Conservation (phyloP, 2,797 vertebrate genomes). For the Karalla daura region DNA sequence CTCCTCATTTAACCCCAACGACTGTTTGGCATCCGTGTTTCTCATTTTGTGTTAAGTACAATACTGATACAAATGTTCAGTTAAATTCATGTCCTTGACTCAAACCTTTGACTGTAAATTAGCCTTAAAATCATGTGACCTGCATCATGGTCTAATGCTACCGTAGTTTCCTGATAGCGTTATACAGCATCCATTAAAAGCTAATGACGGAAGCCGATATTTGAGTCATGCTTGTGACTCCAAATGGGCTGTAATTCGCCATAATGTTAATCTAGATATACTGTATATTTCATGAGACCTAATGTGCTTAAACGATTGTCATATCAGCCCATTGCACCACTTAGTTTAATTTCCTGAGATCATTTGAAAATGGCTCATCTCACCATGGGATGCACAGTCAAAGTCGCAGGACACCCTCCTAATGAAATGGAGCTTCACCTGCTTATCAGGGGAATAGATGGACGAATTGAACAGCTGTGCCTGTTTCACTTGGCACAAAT, state of each 20-base stretch:
- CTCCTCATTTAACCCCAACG: no score
- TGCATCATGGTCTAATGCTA: background rate
- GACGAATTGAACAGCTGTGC: conserved; percentile 66
- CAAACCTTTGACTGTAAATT: conserved; percentile 4
- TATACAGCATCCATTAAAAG: conserved; percentile 43
- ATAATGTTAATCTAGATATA: conserved; percentile 47
- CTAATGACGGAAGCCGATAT: conserved; percentile 46
- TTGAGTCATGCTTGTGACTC: conserved; percentile 48
- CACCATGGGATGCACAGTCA: conserved; percentile 20
- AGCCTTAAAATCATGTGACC: background rate
- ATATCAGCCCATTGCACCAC: conserved; percentile 19
- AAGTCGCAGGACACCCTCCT: conserved; percentile 37
- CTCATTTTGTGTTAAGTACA: background rate
- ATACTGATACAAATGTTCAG: background rate
- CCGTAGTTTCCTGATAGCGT: conserved; percentile 29
- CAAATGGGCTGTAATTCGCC: conserved; percentile 45
- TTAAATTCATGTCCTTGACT: background rate
- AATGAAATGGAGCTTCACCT: conserved; percentile 62
- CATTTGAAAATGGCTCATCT: conserved; percentile 44
- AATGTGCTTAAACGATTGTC: conserved; percentile 44
- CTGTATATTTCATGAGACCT: conserved; percentile 38
- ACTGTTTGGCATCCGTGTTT: background rate
- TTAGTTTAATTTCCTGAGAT: conserved; percentile 50
- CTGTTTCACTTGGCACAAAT: conserved; percentile 47
- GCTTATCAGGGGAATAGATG: conserved; percentile 45